These are phyloP conservation scores for Podarcis raffonei DNA, from an alignment of 2,113 vertebrate species.

Conservation along the genomic window DNA sequence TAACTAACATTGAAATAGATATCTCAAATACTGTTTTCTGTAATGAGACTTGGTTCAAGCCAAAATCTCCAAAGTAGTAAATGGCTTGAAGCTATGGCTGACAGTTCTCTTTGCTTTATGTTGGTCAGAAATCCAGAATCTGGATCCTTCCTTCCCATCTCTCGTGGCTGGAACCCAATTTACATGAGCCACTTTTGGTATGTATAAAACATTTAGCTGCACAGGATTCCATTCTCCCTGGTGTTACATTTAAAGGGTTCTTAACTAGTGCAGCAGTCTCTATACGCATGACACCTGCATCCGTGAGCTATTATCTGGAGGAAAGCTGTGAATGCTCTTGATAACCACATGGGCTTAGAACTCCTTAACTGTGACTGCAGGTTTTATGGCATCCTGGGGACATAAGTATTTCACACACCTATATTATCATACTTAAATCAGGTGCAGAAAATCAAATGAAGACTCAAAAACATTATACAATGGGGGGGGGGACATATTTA, in stretches of 20 bases:
- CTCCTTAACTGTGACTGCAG: neutral
- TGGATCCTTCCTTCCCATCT: neutral
- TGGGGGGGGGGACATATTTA: neutral
- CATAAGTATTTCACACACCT: too few species aligned
- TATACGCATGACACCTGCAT: neutral
- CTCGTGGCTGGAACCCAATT: neutral
- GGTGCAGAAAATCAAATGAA: neutral
- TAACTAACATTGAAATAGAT: fast-evolving
- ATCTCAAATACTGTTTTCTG: neutral
- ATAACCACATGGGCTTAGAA: neutral
- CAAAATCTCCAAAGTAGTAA: neutral
- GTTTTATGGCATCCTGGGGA: neutral
- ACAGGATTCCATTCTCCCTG: neutral
- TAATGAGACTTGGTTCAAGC: constrained; percentile 14
- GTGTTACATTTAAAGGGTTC: neutral
- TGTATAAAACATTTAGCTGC: neutral
- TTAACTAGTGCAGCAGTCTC: neutral
- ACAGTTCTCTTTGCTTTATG: neutral
- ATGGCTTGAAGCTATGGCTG: neutral
- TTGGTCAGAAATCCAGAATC: neutral
- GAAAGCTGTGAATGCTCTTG: neutral
- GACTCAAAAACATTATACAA: neutral
- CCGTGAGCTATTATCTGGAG: neutral
- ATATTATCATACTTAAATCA: neutral
- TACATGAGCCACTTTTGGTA: neutral